Evolutionary conservation across 2,797 vertebrate genomes (phyloP), one percentile per base, ranked within the genome.

Genomic region (Cossypha caffra): DNA sequence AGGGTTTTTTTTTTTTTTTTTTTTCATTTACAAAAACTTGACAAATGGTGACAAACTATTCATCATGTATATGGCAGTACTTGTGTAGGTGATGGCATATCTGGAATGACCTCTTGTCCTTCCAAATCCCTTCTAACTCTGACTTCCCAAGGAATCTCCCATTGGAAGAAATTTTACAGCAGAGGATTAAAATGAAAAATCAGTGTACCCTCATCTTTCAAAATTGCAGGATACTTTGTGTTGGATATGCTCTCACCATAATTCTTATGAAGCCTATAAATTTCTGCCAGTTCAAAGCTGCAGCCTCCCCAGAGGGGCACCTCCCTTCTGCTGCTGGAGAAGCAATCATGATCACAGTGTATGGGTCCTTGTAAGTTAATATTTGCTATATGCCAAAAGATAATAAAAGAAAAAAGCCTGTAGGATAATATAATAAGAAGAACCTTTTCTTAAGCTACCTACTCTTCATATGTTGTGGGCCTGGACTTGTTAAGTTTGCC

Each of bases 281-380:
- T 38, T 38, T 38, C 37, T 38, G 37, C 37, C 37, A 38, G 37
- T 13, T 38, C 37, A 38, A 38, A 38, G 0, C 40, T 69, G n/a
- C 42, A 69, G 71, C 11, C 5, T 47, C 15, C 12, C 28, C 40
- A 82, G 43, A 71, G 20, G 7, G 7, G 4, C 16, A 64, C 13
- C n/a, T 89, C 33, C 51, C 52, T 82, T 51, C 5, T 10, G 20
- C 18, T 62, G 26, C 59, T 69, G 71, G 29, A 68, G 37, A 66
- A 38, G 6, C 33, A 63, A 15, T 3, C 1, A 1, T 38, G 35
- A 79, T 14, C 10, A 16, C 1, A 0, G 13, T 7, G n/a, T 13
- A 12, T 13, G n/a, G 11, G 19, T 38, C 21, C 26, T 42, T 40
- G 28, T 11, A 43, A 55, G 16, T 64, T 62, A 55, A 58, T 58